Percentiles rank a stretch among this genome's conserved stretches.
Evolutionary conservation across 2,113 vertebrate genomes (phyloP).

Genomic region (Heloderma charlesbogerti): DNA sequence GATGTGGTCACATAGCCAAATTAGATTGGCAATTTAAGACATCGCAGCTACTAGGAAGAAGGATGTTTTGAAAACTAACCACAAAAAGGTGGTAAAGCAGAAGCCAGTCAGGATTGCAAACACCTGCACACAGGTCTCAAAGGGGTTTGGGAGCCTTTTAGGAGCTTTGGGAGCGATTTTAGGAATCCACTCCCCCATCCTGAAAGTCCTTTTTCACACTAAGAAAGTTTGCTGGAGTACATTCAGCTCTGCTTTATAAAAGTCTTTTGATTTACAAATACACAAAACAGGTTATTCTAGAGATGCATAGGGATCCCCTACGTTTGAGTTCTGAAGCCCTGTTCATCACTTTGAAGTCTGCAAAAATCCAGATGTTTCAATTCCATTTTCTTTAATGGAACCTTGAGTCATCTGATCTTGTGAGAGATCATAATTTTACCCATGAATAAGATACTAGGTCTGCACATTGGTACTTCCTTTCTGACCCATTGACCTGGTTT

Average conservation of each 20-base stretch:
- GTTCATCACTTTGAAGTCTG: neutral
- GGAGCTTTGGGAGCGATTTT: neutral
- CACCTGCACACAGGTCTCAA: neutral
- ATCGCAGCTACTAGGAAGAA: neutral
- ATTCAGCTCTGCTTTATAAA: no score
- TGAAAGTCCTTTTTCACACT: neutral
- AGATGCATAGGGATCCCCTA: neutral
- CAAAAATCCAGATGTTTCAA: neutral
- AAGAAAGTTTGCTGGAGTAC: neutral
- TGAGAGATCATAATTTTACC: neutral
- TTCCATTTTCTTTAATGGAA: neutral
- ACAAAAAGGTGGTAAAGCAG: neutral
- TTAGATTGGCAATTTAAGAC: neutral
- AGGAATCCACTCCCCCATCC: neutral
- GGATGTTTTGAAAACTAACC: neutral
- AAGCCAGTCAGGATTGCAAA: neutral
- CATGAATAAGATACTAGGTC: neutral
- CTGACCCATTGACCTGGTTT: neutral
- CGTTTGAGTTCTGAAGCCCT: neutral
- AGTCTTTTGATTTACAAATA: neutral
- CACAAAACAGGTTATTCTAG: neutral
- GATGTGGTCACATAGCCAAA: neutral
- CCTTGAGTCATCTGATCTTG: no score
- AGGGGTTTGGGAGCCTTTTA: neutral
- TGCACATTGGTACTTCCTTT: neutral